Percentiles rank a stretch among this genome's conserved stretches.
phyloP scores from a whole-genome alignment of 2,113 vertebrate species.

The Silurus asotus region DNA sequence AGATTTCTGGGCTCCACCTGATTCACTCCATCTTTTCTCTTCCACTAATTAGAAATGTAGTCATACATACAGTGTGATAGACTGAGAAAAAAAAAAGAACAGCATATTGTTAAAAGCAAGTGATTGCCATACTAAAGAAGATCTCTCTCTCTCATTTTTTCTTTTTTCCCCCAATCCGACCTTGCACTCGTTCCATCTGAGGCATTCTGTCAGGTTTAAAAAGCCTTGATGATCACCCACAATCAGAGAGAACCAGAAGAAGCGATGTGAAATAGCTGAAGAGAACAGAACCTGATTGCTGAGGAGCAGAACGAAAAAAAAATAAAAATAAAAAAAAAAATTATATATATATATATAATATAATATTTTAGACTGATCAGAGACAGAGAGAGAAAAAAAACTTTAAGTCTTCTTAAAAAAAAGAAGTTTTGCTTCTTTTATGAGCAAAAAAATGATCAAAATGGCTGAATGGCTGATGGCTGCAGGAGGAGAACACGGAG shows the following conservation, averaged over 20 bases:
- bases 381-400: neutral
- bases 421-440: neutral
- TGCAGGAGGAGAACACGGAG: too few species aligned
- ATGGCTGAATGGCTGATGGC: too few species aligned
- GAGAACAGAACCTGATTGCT: slow-evolving; percentile 7
- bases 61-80: neutral
- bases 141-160: neutral
- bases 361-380: neutral
- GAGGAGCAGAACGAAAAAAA: neutral
- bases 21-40: neutral
- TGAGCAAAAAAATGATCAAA: too few species aligned
- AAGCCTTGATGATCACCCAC: neutral
- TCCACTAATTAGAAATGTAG: neutral
- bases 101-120: neutral
- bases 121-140: neutral
- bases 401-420: neutral
- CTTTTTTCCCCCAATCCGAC: neutral
- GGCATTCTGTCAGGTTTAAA: neutral
- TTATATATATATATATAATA: too few species aligned
- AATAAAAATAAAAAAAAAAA: neutral
- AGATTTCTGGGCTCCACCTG: neutral
- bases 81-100: neutral
- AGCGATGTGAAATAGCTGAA: neutral
- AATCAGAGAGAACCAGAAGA: slow-evolving; percentile 1
- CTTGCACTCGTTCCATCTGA: neutral